phyloP scores from a whole-genome alignment of 2,888 invertebrate species.

The Alloplasta piceator region DNA sequence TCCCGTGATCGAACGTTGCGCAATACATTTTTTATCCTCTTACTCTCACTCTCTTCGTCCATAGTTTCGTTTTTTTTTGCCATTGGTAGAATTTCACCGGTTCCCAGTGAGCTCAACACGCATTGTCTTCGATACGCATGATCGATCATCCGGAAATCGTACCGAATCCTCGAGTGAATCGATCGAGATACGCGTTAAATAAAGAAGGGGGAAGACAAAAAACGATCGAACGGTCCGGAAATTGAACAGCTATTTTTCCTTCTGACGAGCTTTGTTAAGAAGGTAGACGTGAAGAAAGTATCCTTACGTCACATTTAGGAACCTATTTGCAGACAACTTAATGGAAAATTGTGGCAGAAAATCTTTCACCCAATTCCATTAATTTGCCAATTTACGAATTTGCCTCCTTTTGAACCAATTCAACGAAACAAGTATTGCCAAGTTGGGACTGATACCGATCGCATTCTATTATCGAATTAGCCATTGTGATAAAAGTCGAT shows the following conservation, averaged over 20 bases:
- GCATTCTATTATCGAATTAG: too few relatives aligned
- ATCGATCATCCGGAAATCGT: constrained; percentile 58
- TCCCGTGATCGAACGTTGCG: constrained; percentile 56
- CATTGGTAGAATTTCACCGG: constrained; percentile 55
- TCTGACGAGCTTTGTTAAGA: too few relatives aligned
- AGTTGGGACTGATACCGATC: too few relatives aligned
- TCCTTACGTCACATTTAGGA: too few relatives aligned
- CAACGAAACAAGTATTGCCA: too few relatives aligned
- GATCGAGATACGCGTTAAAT: constrained; percentile 28
- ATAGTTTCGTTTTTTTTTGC: constrained; percentile 41
- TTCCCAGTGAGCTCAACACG: constrained; percentile 11
- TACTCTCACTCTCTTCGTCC: constrained; percentile 10
- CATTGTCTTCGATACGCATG: constrained; percentile 48
- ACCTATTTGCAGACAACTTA: too few relatives aligned
- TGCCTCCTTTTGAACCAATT: too few relatives aligned
- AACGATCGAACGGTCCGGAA: constrained; percentile 18
- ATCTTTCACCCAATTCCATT: too few relatives aligned
- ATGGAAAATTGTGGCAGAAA: too few relatives aligned
- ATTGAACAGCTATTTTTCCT: constrained; percentile 50
- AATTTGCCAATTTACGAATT: too few relatives aligned
- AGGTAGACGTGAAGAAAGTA: too few relatives aligned
- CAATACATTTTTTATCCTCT: constrained; percentile 54
- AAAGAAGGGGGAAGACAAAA: constrained; percentile 16
- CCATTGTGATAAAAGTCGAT: too few relatives aligned
- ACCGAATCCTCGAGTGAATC: constrained; percentile 46